phyloP scores from a whole-genome alignment of 2,113 vertebrate species.

The Elaphurus davidianus region DNA sequence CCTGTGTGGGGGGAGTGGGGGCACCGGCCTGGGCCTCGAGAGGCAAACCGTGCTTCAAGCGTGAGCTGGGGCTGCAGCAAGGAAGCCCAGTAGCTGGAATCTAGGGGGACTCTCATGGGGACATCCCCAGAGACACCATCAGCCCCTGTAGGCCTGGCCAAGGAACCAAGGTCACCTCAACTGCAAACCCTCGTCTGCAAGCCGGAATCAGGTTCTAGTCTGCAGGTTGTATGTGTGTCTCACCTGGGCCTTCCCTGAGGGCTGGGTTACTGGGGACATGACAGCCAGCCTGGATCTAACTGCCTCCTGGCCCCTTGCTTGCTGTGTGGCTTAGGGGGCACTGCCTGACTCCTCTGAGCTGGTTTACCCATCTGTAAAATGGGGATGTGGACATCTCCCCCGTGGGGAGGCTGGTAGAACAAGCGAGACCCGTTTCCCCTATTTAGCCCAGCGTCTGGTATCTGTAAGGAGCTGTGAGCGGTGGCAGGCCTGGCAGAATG shows the following conservation, averaged over 20 bases:
- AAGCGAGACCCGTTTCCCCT: background rate
- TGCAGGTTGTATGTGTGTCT: accelerated
- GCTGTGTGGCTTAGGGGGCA: background rate
- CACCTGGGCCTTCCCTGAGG: background rate
- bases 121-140: background rate
- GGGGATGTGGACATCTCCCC: background rate
- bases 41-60: no score
- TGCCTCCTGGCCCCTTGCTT: background rate
- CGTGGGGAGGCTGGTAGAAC: background rate
- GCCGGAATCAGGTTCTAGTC: accelerated
- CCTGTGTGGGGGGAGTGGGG: background rate
- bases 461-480: accelerated
- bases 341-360: background rate
- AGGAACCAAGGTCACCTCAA: background rate
- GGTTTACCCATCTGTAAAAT: background rate
- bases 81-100: background rate
- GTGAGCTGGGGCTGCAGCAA: background rate
- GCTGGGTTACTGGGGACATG: background rate
- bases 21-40: background rate
- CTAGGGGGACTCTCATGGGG: background rate
- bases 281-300: no score
- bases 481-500: accelerated
- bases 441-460: accelerated
- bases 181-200: accelerated
- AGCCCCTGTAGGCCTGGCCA: background rate